These are phyloP conservation scores for Aricia agestis DNA, from an alignment of 1,140 invertebrate genomes.

Conservation along the genomic window DNA sequence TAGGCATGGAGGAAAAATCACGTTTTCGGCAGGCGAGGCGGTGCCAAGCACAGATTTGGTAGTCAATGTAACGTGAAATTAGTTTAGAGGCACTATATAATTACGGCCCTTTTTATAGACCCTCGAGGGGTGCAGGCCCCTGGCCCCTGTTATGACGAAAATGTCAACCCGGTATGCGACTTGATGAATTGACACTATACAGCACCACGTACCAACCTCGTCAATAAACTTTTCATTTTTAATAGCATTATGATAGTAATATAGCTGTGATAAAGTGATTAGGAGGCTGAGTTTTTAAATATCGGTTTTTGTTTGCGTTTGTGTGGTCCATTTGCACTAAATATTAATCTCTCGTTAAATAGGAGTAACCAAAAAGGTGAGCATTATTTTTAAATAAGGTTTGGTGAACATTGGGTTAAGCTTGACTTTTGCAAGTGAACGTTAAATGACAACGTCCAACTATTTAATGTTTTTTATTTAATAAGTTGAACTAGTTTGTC, in stretches of 20 bases:
- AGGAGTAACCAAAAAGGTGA: no score
- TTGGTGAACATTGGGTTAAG: no score
- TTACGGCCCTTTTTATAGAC: conserved; percentile 69
- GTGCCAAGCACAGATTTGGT: conserved; percentile 75
- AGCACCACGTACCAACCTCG: conserved; percentile 31
- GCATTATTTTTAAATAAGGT: no score
- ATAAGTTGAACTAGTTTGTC: no score
- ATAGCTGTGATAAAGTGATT: background rate
- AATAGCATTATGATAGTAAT: background rate
- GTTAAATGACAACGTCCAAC: no score
- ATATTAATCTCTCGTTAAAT: no score
- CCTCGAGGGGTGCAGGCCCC: conserved; percentile 45
- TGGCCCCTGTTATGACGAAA: conserved; percentile 66
- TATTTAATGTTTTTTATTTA: no score
- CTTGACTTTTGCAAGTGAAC: no score
- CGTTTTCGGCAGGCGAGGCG: conserved; percentile 60
- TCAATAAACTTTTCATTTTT: conserved; percentile 16
- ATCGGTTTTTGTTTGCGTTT: no score
- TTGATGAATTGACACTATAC: conserved; percentile 72
- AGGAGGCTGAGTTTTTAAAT: background rate
- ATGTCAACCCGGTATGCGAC: conserved; percentile 69
- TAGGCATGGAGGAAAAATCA: conserved; percentile 71
- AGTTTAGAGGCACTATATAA: conserved; percentile 76
- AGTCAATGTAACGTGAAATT: conserved; percentile 75
- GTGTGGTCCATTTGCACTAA: no score